A percentile compares a stretch with the other conserved stretches of the same genome.
Evolutionary conservation across 2,888 invertebrate species (phyloP).

Genomic region (Archaeoteleia sp.): DNA sequence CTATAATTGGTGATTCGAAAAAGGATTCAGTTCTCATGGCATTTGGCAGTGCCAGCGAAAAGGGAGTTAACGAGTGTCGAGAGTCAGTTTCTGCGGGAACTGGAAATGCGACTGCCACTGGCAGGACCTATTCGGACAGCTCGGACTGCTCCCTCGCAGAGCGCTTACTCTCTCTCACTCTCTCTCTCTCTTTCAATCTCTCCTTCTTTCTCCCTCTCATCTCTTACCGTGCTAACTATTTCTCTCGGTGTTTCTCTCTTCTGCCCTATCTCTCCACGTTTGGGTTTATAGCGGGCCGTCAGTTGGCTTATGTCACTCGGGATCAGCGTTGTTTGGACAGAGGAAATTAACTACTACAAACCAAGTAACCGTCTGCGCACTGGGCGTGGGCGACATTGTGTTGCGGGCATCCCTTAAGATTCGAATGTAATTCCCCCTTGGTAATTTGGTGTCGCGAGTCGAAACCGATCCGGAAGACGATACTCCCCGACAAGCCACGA

Average conservation of each 20-base stretch:
- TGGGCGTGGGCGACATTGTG: slow-evolving; percentile 67
- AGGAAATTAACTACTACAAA: slow-evolving; percentile 73
- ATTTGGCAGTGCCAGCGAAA: slow-evolving; percentile 49
- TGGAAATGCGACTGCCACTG: slow-evolving; percentile 54
- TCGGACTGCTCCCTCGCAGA: slow-evolving; percentile 39
- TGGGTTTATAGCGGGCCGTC: slow-evolving; percentile 59
- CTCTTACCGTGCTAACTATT: slow-evolving; percentile 21
- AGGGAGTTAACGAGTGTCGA: slow-evolving; percentile 52
- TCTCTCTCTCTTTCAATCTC: slow-evolving; percentile 26
- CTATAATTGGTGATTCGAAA: slow-evolving; percentile 28
- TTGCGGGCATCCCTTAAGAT: slow-evolving; percentile 60
- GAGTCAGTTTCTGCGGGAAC: slow-evolving; percentile 54
- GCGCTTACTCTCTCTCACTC: slow-evolving; percentile 18
- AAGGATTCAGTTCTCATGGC: slow-evolving; percentile 24
- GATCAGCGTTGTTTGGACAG: slow-evolving; percentile 74
- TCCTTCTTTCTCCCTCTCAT: slow-evolving; percentile 29
- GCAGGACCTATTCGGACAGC: slow-evolving; percentile 51
- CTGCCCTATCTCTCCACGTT: slow-evolving; percentile 25
- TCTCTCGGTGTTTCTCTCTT: slow-evolving; percentile 2
- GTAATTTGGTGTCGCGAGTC: slow-evolving; percentile 31
- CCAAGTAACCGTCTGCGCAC: slow-evolving; percentile 62
- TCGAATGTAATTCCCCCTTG: slow-evolving; percentile 36
- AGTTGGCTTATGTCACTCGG: slow-evolving; percentile 73
- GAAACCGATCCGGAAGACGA: slow-evolving; percentile 29
- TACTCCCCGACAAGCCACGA: neutral